Evolutionary conservation across 1,140 invertebrate species (phyloP).

Genomic region (Trichogramma pretiosum): DNA sequence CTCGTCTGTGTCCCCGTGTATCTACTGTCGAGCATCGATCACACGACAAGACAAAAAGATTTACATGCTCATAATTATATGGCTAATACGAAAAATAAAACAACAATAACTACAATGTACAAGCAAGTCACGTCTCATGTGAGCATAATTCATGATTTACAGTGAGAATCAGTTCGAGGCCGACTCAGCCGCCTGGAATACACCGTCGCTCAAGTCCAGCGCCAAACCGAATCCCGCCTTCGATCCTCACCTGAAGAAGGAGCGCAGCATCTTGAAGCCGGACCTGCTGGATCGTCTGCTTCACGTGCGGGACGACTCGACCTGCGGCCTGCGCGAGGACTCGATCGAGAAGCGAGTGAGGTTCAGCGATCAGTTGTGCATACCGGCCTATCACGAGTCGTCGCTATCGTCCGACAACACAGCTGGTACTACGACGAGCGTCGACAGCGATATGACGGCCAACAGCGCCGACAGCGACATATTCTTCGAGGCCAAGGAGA

Average conservation of each 20-base stretch:
- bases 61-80: no score
- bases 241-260: no score
- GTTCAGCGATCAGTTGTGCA: constrained; percentile 16
- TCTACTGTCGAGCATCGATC: no score
- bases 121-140: neutral
- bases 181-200: constrained; percentile 6
- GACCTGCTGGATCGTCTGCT: neutral
- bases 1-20: no score
- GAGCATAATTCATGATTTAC: neutral
- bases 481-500: constrained; percentile 26
- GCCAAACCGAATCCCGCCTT: no score
- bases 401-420: neutral
- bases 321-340: neutral
- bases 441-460: neutral
- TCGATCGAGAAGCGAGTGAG: constrained; percentile 11
- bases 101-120: neutral
- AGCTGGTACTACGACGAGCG: neutral
- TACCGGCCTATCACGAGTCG: no score
- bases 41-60: no score
- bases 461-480: constrained; percentile 17
- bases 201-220: no score
- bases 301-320: neutral
- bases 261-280: constrained; percentile 5
- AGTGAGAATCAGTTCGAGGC: constrained; percentile 9
- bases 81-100: neutral